Conservation (phyloP, 1,140 invertebrate species). For the Telenomus remus region DNA sequence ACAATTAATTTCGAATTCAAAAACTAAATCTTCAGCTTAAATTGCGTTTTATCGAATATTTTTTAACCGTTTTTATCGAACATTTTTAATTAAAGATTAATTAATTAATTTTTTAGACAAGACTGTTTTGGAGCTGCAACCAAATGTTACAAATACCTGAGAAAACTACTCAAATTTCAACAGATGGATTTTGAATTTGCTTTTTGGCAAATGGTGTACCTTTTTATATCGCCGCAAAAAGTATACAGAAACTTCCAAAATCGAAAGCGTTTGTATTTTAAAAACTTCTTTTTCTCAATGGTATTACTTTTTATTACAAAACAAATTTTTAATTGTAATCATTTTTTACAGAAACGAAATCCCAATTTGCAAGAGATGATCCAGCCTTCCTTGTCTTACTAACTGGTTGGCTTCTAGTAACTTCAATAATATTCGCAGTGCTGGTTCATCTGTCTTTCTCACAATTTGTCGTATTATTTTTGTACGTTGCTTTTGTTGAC, state of each 20-base stretch:
- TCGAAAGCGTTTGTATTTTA: slow-evolving; percentile 90
- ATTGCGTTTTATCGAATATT: too few species aligned
- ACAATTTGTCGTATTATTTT: slow-evolving; percentile 89
- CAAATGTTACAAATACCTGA: slow-evolving; percentile 94
- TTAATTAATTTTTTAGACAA: slow-evolving; percentile 71
- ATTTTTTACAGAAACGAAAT: slow-evolving; percentile 90
- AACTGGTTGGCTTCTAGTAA: slow-evolving; percentile 90
- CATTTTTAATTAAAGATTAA: too few species aligned
- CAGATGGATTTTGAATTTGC: slow-evolving; percentile 99
- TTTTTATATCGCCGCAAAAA: slow-evolving; percentile 97
- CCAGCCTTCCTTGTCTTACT: slow-evolving; percentile 98
- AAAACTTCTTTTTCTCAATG: not conserved
- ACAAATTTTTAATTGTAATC: not conserved
- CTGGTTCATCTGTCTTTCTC: slow-evolving; percentile 85
- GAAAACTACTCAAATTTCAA: slow-evolving; percentile 92
- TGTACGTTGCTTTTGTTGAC: slow-evolving; percentile 96
- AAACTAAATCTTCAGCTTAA: too few species aligned
- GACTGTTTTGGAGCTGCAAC: slow-evolving; percentile 89
- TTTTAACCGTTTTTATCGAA: too few species aligned
- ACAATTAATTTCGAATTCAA: too few species aligned
- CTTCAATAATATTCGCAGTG: slow-evolving; percentile 92
- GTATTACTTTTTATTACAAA: not conserved
- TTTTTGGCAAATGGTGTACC: slow-evolving; percentile 98
- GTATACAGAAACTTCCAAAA: slow-evolving; percentile 99
- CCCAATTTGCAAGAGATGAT: slow-evolving; percentile 99